Evolutionary conservation across 2,113 vertebrate genomes (phyloP), one percentile per base, ranked within the genome.

Genomic region (Ariopsis seemanni): DNA sequence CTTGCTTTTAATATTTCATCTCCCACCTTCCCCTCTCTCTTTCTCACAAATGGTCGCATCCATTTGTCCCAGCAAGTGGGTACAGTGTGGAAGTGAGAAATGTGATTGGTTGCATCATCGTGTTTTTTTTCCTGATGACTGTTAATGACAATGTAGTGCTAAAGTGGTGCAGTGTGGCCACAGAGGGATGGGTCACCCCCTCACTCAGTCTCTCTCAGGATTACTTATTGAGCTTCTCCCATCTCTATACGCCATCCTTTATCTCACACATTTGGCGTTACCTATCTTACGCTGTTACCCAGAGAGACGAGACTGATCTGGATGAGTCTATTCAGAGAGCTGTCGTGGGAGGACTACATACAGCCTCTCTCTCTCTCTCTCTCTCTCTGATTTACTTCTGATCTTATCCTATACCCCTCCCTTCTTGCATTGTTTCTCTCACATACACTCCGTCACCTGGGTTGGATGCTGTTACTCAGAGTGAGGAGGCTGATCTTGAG

Each of bases 211-310:
- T 82, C 57, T 87, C 48, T 82, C 80, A 18, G 55, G 57, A 81
- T 62, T 42, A 58, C 60, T 79, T 81, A 67, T 69, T 58, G 22
- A 50, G 25, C 60, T 60, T 71, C 55, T 75, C 22, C 27, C 2
- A 60, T 53, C 27, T 18, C 79, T 12, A 34, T 80, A 83, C 25
- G 30, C 7, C 83, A 17, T 63, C 42, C 81, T 48, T 50, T 9
- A 82, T 67, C 60, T 34, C 77, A 75, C 87, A 82, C 82, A 52
- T 72, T 60, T 42, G 53, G 55, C 9, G 27, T 85, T 85, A 78
- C 78, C 63, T 84, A 71, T 93, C 91, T 90, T 92, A 92, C 90
- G 90, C 90, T 88, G 89, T 92, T 87, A 83, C 86, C 85, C 86
- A 80, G 86, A 92, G 89, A 89, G 92, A 89, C 63, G 86, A 88